Evolutionary conservation across 2,113 vertebrate genomes (phyloP).

Genomic region (Tenebrosternarchus preto): DNA sequence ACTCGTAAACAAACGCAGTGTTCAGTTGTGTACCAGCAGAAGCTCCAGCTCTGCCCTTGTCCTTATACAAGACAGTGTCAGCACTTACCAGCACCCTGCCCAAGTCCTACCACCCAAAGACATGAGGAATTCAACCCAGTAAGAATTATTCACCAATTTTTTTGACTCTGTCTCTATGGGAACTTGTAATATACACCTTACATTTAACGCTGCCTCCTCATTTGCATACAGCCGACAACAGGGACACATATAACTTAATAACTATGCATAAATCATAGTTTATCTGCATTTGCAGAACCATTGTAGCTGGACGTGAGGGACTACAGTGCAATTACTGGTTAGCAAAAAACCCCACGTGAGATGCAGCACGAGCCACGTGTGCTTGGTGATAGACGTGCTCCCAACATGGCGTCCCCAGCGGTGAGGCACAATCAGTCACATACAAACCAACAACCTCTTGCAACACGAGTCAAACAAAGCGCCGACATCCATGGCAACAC

Average conservation of each 20-base stretch:
- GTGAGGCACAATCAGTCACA: background rate
- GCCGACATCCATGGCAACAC: background rate
- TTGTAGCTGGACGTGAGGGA: background rate
- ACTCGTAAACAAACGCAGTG: conserved; percentile 49
- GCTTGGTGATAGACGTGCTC: background rate
- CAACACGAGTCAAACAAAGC: background rate
- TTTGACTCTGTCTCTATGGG: background rate
- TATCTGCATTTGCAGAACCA: background rate
- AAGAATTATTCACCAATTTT: background rate
- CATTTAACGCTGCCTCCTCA: background rate
- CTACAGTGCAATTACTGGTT: background rate
- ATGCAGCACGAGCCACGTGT: background rate
- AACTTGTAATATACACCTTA: background rate
- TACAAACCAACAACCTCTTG: background rate
- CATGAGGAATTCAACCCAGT: background rate
- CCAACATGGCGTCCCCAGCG: background rate
- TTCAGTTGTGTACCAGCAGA: conserved; percentile 39
- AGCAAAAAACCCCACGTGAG: background rate
- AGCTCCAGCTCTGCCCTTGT: conserved; percentile 46
- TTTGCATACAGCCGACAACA: background rate
- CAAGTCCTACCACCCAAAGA: background rate
- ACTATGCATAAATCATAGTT: background rate
- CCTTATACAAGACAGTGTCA: conserved; percentile 39
- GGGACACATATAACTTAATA: background rate
- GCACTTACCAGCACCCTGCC: conserved; percentile 25